These are phyloP conservation scores for Anolis apletophallus DNA, from an alignment of 2,797 vertebrate species.

Conservation along the genomic window DNA sequence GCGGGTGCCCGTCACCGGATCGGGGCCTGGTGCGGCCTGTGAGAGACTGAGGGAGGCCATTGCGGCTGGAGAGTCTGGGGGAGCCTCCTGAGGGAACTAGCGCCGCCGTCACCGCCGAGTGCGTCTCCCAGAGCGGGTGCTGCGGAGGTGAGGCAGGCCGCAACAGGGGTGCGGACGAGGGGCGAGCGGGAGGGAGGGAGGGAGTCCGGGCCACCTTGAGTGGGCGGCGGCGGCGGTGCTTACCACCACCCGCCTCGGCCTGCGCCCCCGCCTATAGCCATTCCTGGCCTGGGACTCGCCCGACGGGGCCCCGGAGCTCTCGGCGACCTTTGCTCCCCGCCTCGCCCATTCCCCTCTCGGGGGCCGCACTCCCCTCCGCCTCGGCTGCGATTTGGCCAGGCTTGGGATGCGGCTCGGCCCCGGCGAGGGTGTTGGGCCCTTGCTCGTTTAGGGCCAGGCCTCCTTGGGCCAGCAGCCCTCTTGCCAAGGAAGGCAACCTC, in stretches of 20 bases:
- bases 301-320: too few species aligned
- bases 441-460: neutral
- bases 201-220: too few species aligned
- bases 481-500: neutral
- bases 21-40: slow-evolving; percentile 56
- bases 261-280: too few species aligned
- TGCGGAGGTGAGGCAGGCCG: slow-evolving; percentile 51
- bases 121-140: slow-evolving; percentile 22
- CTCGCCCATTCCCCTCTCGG: neutral
- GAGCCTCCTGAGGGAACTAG: slow-evolving; percentile 28
- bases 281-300: too few species aligned
- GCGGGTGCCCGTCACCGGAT: neutral
- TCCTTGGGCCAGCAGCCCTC: neutral
- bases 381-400: neutral
- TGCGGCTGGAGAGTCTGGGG: slow-evolving; percentile 49
- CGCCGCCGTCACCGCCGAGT: slow-evolving; percentile 40
- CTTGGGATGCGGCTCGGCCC: neutral
- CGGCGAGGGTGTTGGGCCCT: neutral
- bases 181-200: neutral
- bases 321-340: too few species aligned
- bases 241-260: neutral
- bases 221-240: neutral
- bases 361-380: neutral
- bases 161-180: slow-evolving; percentile 11
- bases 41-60: slow-evolving; percentile 65